These are phyloP conservation scores for Drepana falcataria DNA, from an alignment of 2,888 invertebrate genomes.

Conservation along the genomic window DNA sequence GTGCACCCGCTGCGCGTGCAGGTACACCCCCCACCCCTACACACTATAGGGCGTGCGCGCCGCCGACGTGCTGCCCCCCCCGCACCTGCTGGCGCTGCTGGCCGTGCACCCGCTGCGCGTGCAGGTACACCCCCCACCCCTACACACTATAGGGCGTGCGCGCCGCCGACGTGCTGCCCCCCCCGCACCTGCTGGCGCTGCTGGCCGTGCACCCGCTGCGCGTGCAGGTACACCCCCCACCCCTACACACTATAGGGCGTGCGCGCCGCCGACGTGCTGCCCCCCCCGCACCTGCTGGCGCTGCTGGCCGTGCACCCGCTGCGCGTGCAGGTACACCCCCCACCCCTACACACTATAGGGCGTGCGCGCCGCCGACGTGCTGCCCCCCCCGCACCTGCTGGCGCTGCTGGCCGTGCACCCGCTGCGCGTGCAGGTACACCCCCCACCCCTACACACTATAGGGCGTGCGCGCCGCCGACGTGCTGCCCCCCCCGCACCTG, in stretches of 20 bases:
- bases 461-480: conserved; percentile 82
- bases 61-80: no score
- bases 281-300: conserved; percentile 87
- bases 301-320: conserved; percentile 94
- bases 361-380: conserved; percentile 85
- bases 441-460: no score
- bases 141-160: conserved; percentile 84
- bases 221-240: conserved; percentile 91
- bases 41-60: no score
- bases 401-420: conserved; percentile 94
- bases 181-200: conserved; percentile 89
- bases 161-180: conserved; percentile 88
- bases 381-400: conserved; percentile 88
- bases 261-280: conserved; percentile 87
- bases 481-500: conserved; percentile 88
- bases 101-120: no score
- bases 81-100: no score
- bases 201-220: conserved; percentile 93
- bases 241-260: conserved; percentile 89
- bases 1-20: no score
- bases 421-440: conserved; percentile 90
- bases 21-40: no score
- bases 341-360: conserved; percentile 89
- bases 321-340: conserved; percentile 87
- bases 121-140: no score